These are phyloP conservation scores for Gryon sp. DNA, from an alignment of 1,140 invertebrate species.

Conservation along the genomic window DNA sequence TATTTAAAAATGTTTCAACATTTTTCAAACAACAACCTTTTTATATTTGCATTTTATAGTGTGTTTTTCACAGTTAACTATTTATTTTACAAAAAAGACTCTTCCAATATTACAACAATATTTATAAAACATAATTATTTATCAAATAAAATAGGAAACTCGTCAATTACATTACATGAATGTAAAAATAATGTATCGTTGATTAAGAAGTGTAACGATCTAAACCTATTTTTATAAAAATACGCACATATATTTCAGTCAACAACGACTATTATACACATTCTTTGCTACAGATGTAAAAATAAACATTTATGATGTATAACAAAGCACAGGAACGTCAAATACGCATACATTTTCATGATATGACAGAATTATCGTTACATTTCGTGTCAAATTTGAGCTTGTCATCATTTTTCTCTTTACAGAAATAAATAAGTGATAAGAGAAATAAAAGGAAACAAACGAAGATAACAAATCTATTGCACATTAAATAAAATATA, in stretches of 20 bases:
- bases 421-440: too few relatives aligned
- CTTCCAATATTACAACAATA: too few relatives aligned
- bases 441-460: too few relatives aligned
- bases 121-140: neutral
- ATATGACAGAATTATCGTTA: too few relatives aligned
- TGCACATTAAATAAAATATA: too few relatives aligned
- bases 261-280: slow-evolving; percentile 41
- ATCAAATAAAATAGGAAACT: slow-evolving; percentile 16
- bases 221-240: slow-evolving; percentile 51
- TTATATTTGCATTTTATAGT: too few relatives aligned
- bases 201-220: slow-evolving; percentile 9
- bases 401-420: neutral
- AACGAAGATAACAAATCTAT: neutral
- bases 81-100: too few relatives aligned
- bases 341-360: slow-evolving; percentile 26
- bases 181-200: slow-evolving; percentile 20
- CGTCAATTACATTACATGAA: slow-evolving; percentile 2
- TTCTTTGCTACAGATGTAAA: slow-evolving; percentile 53
- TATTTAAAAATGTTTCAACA: too few relatives aligned
- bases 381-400: slow-evolving; percentile 5
- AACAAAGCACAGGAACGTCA: slow-evolving; percentile 55
- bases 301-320: slow-evolving; percentile 57
- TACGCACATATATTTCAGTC: slow-evolving; percentile 51
- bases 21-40: too few relatives aligned
- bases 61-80: too few relatives aligned